Evolutionary conservation across 2,797 vertebrate genomes (phyloP).

Genomic region (Cheracebus regulus): DNA sequence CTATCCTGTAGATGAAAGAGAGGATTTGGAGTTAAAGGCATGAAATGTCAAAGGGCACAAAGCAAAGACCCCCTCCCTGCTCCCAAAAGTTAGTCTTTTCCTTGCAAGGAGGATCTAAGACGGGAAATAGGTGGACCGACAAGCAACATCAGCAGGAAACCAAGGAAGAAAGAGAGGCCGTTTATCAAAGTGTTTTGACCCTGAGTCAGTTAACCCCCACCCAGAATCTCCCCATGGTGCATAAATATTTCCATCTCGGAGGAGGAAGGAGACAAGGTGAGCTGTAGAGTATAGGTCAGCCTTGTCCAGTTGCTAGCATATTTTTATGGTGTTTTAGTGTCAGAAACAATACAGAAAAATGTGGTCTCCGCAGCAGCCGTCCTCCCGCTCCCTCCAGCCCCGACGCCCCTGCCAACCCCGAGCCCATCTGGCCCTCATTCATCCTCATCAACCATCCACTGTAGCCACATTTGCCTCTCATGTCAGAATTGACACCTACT

Average conservation of each 20-base stretch:
- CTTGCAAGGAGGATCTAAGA: neutral
- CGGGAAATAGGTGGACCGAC: neutral
- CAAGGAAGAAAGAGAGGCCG: neutral
- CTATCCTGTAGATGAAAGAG: neutral
- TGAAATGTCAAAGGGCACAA: neutral
- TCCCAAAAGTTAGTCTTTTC: neutral
- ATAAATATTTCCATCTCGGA: neutral
- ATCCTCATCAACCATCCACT: neutral
- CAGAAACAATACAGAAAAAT: neutral
- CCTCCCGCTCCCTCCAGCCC: neutral
- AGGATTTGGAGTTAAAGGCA: neutral
- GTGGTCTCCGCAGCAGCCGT: neutral
- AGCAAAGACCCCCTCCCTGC: neutral
- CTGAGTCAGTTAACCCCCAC: neutral
- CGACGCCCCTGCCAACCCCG: accelerated
- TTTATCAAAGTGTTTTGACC: neutral
- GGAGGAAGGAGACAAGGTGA: neutral
- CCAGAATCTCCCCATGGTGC: neutral
- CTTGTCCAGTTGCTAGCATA: neutral
- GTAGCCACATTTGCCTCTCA: neutral
- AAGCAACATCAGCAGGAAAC: neutral
- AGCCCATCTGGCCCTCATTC: conserved; percentile 13
- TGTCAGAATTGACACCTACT: conserved; percentile 19
- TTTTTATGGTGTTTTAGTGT: conserved; percentile 1
- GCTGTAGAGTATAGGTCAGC: neutral